Percentiles rank a stretch among this genome's conserved stretches.
phyloP scores from a whole-genome alignment of 2,113 vertebrate genomes.

The Carollia perspicillata region DNA sequence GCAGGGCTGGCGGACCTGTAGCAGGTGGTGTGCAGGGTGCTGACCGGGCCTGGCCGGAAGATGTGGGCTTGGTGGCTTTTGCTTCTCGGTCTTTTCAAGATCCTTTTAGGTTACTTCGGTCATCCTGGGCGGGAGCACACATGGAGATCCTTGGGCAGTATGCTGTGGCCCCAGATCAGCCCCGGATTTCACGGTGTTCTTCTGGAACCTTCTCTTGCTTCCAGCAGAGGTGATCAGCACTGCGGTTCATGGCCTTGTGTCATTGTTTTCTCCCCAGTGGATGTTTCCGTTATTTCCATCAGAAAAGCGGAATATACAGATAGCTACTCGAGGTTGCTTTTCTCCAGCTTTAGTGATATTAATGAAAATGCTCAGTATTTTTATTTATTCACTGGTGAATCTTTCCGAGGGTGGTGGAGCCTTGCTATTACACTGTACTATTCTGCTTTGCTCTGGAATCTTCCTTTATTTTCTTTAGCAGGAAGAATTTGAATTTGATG shows the following conservation, averaged over 20 bases:
- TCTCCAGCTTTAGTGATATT: neutral
- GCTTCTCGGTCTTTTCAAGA: neutral
- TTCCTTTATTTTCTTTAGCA: neutral
- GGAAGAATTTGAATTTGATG: neutral
- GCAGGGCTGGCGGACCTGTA: accelerated
- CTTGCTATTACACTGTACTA: no score
- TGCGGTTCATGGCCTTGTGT: accelerated
- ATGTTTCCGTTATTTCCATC: neutral
- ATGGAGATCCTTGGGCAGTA: accelerated
- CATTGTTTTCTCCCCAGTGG: neutral
- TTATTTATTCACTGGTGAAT: neutral
- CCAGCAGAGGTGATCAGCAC: neutral
- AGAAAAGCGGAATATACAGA: neutral
- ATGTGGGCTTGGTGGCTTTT: neutral
- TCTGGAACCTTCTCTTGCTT: neutral
- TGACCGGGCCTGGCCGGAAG: no score
- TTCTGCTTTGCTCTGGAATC: neutral
- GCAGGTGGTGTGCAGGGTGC: neutral
- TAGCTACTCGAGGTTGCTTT: neutral
- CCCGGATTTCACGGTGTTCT: neutral
- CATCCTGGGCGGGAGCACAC: neutral
- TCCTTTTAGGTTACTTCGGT: neutral
- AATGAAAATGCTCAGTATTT: neutral
- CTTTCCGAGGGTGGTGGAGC: neutral
- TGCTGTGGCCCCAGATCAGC: neutral